Base-by-base conservation (phyloP, 2,888 invertebrate species). In the Brachyptera putata region DNA sequence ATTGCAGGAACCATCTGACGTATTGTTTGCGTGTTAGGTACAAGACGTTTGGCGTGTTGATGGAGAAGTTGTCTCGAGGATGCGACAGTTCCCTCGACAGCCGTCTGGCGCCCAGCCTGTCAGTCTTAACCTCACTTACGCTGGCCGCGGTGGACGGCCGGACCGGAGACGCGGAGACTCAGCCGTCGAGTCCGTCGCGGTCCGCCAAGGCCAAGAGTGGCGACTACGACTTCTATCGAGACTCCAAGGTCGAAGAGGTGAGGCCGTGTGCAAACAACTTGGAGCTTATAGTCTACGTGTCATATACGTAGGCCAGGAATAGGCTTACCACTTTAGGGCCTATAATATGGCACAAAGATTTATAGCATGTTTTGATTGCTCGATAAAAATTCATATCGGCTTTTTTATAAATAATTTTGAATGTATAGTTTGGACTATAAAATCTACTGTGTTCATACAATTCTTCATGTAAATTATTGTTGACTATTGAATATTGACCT, bases 61-160 rank as follows among this genome's bases (percentile, higher is more conserved):
- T 84, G 60, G 74, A 80, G 13, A 76, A 79, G 37, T 70, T 75
- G n/a, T 75, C 79, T 69, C 73, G 78, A 43, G 77, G 78, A 13
- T 70, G 85, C 37, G 78, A 81, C 67, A 79, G 77, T 5, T 75
- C 76, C 4, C 68, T 83, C 26, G 84, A 84, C 70, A 73, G 74
- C 1, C 74, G 74, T 26, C 67, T 85, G 1, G 72, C 82, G 4
- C 80, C 82, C 0, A 82, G 83, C 68, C 72, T 86, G 58, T 77
- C 81, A 70, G 75, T 86, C 5, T 71, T 87, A 18, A 70, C 71
- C 1, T 60, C 70, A 7, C 57, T 83, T 7, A 77, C 80, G 1
- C 75, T 80, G 55, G 77, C 80, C 16, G 77, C 79, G 61, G 75
- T 72, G 46, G 61, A 79, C 74, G 73, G 80, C 77, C 46, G 79